Evolutionary conservation across 30 jellyfish, hydroid and myxozoan species (phyloP).

Genomic region (Turritopsis dohrnii): DNA sequence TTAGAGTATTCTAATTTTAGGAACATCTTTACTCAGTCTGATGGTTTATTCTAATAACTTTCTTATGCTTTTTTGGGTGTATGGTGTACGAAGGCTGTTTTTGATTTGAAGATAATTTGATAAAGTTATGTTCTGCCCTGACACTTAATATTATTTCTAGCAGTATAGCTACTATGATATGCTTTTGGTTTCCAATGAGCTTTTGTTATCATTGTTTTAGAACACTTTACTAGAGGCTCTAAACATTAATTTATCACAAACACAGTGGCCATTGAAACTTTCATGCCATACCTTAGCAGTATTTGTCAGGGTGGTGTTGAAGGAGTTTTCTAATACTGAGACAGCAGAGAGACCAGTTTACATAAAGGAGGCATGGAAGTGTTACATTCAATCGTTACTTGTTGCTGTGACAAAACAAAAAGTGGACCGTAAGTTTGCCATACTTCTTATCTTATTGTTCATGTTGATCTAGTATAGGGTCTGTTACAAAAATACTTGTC

Average conservation of each 20-base stretch:
- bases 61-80: too few species aligned
- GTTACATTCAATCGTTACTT: conserved; percentile 28
- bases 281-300: conserved; percentile 35
- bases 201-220: conserved; percentile 24
- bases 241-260: conserved; percentile 27
- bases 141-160: too few species aligned
- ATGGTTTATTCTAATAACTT: too few species aligned
- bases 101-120: too few species aligned
- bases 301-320: conserved; percentile 55
- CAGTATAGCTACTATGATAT: too few species aligned
- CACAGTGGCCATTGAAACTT: conserved; percentile 57
- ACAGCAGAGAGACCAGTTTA: conserved; percentile 7
- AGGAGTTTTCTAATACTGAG: conserved; percentile 17
- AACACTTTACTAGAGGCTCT: conserved; percentile 41
- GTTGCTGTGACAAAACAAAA: neutral
- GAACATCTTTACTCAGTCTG: too few species aligned
- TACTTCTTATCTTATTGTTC: neutral
- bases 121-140: too few species aligned
- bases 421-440: conserved; percentile 16
- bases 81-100: too few species aligned
- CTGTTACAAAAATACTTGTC: too few species aligned
- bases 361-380: conserved; percentile 53
- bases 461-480: too few species aligned
- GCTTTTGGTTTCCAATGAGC: too few species aligned
- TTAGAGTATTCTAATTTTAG: too few species aligned